phyloP scores from a whole-genome alignment of 2,113 vertebrate species.

The Lampris megalopsis region DNA sequence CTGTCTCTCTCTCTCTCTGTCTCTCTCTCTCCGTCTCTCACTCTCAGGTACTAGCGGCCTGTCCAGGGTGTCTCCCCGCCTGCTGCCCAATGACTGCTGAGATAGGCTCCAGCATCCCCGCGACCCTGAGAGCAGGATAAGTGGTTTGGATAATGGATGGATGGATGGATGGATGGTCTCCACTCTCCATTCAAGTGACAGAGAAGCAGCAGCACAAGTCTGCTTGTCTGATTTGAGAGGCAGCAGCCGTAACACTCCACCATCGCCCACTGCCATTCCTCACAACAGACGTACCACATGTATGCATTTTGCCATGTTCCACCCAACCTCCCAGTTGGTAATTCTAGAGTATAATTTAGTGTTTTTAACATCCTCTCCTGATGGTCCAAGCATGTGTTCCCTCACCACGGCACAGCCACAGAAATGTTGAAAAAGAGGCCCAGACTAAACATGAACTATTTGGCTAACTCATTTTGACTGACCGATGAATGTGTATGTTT shows the following conservation, averaged over 20 bases:
- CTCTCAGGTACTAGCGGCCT: no score
- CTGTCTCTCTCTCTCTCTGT: no score
- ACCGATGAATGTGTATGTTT: constrained; percentile 12
- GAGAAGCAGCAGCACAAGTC: no score
- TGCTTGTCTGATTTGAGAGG: constrained; percentile 4
- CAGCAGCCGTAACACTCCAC: not conserved
- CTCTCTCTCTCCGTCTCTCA: no score
- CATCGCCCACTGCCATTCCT: not conserved
- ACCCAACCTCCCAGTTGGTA: constrained; percentile 19
- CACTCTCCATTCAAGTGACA: no score
- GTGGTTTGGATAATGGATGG: no score
- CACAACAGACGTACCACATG: not conserved
- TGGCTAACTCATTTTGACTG: constrained; percentile 34
- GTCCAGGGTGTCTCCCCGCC: no score
- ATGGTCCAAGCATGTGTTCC: constrained; percentile 51
- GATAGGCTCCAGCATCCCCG: no score
- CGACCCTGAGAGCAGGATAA: no score
- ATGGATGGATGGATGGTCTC: no score
- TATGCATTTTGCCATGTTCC: constrained; percentile 24
- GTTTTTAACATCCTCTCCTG: constrained; percentile 48
- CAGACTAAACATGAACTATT: constrained; percentile 48
- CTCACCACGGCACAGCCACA: constrained; percentile 44
- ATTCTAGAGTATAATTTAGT: constrained; percentile 48
- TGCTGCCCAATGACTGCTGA: no score
- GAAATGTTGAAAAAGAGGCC: constrained; percentile 46